Conservation (phyloP, 2,797 vertebrate genomes). For the Falco berigora region DNA sequence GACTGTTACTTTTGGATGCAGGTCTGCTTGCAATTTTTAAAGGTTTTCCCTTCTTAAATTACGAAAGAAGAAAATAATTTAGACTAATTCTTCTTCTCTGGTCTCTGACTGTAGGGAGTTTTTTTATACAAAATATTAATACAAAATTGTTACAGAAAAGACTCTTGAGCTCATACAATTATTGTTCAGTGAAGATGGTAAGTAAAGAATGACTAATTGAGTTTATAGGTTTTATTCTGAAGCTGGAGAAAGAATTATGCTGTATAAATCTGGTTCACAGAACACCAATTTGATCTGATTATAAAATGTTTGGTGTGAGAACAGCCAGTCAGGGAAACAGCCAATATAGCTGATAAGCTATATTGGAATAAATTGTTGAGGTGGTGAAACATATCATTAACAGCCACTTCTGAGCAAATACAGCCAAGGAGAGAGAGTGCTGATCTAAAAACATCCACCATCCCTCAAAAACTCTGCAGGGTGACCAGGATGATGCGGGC, state of each 20-base stretch:
- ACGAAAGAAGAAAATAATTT: not conserved
- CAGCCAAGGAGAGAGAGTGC: not conserved
- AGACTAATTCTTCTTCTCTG: not conserved
- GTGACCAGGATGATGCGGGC: not conserved
- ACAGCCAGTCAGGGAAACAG: not conserved
- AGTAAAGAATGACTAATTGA: not conserved
- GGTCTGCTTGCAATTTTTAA: not conserved
- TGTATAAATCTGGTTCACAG: not conserved
- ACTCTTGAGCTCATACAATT: not conserved
- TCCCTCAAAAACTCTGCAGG: not conserved
- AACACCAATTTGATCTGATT: not conserved
- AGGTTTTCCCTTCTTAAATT: not conserved
- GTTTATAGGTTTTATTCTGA: not conserved
- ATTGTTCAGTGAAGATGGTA: not conserved
- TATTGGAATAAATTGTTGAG: not conserved
- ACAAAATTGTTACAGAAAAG: not conserved
- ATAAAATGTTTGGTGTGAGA: not conserved
- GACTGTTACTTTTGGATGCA: not conserved
- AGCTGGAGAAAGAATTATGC: not conserved
- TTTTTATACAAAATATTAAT: not conserved
- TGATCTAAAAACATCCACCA: not conserved
- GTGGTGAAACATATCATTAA: not conserved
- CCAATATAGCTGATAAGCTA: not conserved
- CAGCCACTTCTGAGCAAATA: not conserved
- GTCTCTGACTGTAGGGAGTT: not conserved